Base-by-base conservation (phyloP, 2,113 vertebrate species). In the Eulacestoma nigropectus region DNA sequence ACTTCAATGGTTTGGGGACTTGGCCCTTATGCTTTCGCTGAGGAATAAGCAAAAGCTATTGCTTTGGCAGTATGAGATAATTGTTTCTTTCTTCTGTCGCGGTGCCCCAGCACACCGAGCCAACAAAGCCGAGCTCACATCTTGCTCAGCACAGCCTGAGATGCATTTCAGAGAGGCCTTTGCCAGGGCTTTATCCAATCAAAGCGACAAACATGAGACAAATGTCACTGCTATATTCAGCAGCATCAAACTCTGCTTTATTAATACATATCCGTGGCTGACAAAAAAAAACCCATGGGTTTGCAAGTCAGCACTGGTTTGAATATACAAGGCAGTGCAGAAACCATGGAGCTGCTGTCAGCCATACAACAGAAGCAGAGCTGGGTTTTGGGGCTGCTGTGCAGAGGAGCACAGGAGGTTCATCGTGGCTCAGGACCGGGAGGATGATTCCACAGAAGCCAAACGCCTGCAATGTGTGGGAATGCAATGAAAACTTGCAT, bases 351-450 rank as follows among this genome's bases (percentile, higher is more conserved):
- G 82, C 22, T 16, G 18, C 73, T 11, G 4, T 15, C 59, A 86
- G 57, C n/a, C 9, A 2, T 16, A 32, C 42, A 62, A 3, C 0
- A 75, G 52, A 37, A 53, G n/a, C 46, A 76, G 75, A 67, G 75
- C 63, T 14, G 27, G 5, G 17, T 60, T 63, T 32, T 0, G 53
- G 37, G 29, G 44, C 56, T 75, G 33, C 68, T 2, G 7, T 63
- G 21, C 3, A 3, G 80, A 32, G 30, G 11, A 42, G 16, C 7
- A 9, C 6, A 1, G 30, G 7, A 55, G 26, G 42, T 41, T 79
- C 62, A 27, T 26, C 2, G 0, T 2, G 13, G 39, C 56, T 69
- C 6, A 2, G 53, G 69, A 60, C 53, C 0, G 0, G 35, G 59
- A 77, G 26, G 41, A 53, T 16, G 53, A 32, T 13, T 19, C 37